Evolutionary conservation across 2,888 invertebrate genomes (phyloP), one percentile per base, ranked within the genome.

Genomic region (Lycophotia porphyrea): DNA sequence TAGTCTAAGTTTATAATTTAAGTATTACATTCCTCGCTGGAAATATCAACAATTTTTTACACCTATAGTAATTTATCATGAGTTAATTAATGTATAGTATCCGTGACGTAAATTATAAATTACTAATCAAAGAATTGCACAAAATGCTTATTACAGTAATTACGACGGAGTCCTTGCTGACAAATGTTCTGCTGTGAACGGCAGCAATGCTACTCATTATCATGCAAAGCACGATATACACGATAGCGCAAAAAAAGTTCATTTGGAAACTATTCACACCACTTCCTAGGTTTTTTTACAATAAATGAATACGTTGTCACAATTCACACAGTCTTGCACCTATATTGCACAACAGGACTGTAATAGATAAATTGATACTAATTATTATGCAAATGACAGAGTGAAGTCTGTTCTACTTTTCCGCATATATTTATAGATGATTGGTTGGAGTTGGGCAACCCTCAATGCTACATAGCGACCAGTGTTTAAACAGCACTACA

Each of bases 231-330:
- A 70, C 39, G n/a, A 64, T 34, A 31, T 63, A 52, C 44, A n/a
- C n/a, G n/a, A n/a, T n/a, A 63, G 44, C 21, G 36, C 42, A 70
- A 76, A 85, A 80, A 82, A 80, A 85, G 47, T 71, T 73, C 11
- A 85, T 77, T 76, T 77, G 36, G 58, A 36, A 61, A 64, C 66
- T 73, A 63, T 55, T n/a, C 39, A 47, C 27, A 66, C 27, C 39
- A 80, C 84, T 83, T 83, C 80, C 74, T 72, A 44, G 58, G 58
- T 84, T 84, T 82, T 80, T 66, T 80, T 64, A 68, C 63, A 61
- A 67, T n/a, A 75, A 68, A 69, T 52, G 0, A 49, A 52, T 44
- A 47, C 13, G 15, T 15, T 39, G 13, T 47, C 24, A 44, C 49
- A 36, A 31, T 9, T 47, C 24, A 44, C 49, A 36, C n/a, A 61